phyloP scores from a whole-genome alignment of 2,797 vertebrate species.

The Coranthus polyacanthus region DNA sequence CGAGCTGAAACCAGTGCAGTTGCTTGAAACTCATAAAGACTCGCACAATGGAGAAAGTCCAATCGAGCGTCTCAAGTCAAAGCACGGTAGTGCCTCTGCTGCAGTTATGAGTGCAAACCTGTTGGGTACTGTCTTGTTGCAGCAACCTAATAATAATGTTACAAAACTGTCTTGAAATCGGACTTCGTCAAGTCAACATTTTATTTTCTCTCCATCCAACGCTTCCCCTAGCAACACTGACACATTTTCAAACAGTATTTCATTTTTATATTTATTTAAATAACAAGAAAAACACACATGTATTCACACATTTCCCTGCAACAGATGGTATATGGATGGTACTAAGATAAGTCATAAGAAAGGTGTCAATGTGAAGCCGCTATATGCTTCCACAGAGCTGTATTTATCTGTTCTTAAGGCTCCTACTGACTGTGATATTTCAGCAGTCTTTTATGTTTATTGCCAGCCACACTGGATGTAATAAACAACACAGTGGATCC shows the following conservation, averaged over 20 bases:
- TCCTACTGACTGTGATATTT: not conserved
- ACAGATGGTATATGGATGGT: slow-evolving; percentile 63
- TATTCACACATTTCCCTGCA: slow-evolving; percentile 63
- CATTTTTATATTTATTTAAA: slow-evolving; percentile 30
- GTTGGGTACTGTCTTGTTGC: not conserved
- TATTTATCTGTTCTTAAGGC: not conserved
- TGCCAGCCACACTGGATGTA: too few species aligned
- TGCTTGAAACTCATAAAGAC: too few species aligned
- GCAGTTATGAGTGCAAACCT: slow-evolving; percentile 30
- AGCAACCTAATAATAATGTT: slow-evolving; percentile 5
- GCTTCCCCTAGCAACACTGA: slow-evolving; percentile 17
- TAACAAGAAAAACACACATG: slow-evolving; percentile 22
- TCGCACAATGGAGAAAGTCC: too few species aligned
- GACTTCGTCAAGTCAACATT: slow-evolving; percentile 12
- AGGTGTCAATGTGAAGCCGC: slow-evolving; percentile 61
- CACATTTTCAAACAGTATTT: slow-evolving; percentile 34
- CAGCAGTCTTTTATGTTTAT: too few species aligned
- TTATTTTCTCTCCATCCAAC: slow-evolving; percentile 12
- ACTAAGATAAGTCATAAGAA: slow-evolving; percentile 24
- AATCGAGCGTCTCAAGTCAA: too few species aligned
- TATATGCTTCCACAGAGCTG: slow-evolving; percentile 17
- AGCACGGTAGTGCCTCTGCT: slow-evolving; percentile 14
- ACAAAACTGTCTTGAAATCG: slow-evolving; percentile 10
- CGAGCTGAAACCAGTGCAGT: too few species aligned
- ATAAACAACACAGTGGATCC: too few species aligned